Conservation (phyloP, 2,113 vertebrate species). For the Festucalex cinctus region DNA sequence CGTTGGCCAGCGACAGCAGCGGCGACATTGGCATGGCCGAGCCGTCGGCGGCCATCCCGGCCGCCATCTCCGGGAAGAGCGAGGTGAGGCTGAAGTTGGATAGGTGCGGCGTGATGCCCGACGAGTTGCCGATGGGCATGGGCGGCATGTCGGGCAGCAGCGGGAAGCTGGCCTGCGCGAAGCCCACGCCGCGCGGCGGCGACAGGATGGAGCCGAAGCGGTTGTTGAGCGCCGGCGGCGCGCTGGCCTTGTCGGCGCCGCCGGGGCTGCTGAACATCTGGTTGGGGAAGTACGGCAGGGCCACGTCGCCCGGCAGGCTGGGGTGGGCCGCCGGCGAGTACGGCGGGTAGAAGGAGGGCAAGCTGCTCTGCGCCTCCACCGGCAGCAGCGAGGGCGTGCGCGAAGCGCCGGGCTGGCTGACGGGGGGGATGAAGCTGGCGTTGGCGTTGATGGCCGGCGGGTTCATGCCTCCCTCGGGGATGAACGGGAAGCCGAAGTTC, state of each 20-base stretch:
- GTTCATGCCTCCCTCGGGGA: slow-evolving; percentile 92
- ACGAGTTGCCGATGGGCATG: slow-evolving; percentile 91
- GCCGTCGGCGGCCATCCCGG: slow-evolving; percentile 89
- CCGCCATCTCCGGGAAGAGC: slow-evolving; percentile 94
- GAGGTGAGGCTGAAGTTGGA: slow-evolving; percentile 97
- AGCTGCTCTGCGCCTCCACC: slow-evolving; percentile 90
- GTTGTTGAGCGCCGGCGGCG: slow-evolving; percentile 85
- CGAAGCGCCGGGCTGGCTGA: slow-evolving; percentile 85
- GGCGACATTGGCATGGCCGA: slow-evolving; percentile 93
- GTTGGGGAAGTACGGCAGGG: slow-evolving; percentile 94
- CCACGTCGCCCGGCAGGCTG: slow-evolving; percentile 91
- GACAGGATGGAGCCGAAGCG: slow-evolving; percentile 98
- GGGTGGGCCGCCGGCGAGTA: slow-evolving; percentile 98
- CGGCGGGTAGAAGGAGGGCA: slow-evolving; percentile 92
- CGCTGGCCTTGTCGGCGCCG: slow-evolving; percentile 83
- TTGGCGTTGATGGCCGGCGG: slow-evolving; percentile 91
- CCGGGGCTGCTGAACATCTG: slow-evolving; percentile 96
- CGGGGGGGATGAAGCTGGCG: slow-evolving; percentile 90
- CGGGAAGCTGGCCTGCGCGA: slow-evolving; percentile 92
- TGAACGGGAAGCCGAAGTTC: slow-evolving; percentile 95
- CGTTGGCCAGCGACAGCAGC: slow-evolving; percentile 90
- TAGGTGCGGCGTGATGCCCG: slow-evolving; percentile 83
- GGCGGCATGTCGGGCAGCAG: slow-evolving; percentile 93
- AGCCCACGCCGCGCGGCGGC: slow-evolving; percentile 91
- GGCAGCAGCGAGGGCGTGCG: slow-evolving; percentile 90